Percentiles rank a stretch among this genome's conserved stretches.
Evolutionary conservation across 2,888 invertebrate genomes (phyloP).

Genomic region (Synanthedon andrenaeformis): DNA sequence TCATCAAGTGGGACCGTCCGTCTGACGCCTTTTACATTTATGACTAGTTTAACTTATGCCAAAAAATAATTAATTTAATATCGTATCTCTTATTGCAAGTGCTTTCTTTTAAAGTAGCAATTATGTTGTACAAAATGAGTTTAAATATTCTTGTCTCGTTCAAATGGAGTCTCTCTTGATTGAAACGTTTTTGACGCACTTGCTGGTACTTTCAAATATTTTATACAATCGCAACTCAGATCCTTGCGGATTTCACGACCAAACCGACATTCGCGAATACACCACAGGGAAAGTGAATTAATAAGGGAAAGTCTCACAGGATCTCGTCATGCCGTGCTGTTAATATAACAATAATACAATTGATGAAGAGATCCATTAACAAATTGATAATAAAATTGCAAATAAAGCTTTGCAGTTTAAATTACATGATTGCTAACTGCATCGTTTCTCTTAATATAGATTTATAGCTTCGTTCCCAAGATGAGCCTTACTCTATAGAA

Average conservation of each 20-base stretch:
- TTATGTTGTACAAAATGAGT: not conserved
- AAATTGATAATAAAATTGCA: conserved; percentile 44
- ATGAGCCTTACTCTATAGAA: conserved; percentile 20
- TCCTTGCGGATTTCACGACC: conserved; percentile 19
- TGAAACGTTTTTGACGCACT: not conserved
- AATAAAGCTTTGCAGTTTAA: conserved; percentile 50
- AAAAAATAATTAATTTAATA: too few species aligned
- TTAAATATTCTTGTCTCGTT: not conserved
- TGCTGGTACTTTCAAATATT: conserved; percentile 7
- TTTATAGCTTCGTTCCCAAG: conserved; percentile 44
- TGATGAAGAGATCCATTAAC: too few species aligned
- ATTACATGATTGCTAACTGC: conserved; percentile 56
- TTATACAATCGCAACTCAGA: conserved; percentile 11
- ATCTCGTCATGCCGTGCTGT: conserved; percentile 11
- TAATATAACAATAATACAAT: not conserved
- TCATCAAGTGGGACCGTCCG: too few species aligned
- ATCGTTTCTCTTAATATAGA: conserved; percentile 53
- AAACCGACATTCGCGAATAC: conserved; percentile 23
- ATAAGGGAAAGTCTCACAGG: conserved; percentile 61
- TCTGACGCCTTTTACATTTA: too few species aligned
- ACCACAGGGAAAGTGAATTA: conserved; percentile 56
- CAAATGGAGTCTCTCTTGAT: not conserved
- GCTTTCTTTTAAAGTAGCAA: not conserved
- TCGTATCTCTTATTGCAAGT: too few species aligned
- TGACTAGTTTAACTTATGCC: too few species aligned